Percentiles rank a stretch among this genome's conserved stretches.
These are phyloP conservation scores for Acanthopleura granulata DNA, from an alignment of 2,888 invertebrate species.

Conservation along the genomic window DNA sequence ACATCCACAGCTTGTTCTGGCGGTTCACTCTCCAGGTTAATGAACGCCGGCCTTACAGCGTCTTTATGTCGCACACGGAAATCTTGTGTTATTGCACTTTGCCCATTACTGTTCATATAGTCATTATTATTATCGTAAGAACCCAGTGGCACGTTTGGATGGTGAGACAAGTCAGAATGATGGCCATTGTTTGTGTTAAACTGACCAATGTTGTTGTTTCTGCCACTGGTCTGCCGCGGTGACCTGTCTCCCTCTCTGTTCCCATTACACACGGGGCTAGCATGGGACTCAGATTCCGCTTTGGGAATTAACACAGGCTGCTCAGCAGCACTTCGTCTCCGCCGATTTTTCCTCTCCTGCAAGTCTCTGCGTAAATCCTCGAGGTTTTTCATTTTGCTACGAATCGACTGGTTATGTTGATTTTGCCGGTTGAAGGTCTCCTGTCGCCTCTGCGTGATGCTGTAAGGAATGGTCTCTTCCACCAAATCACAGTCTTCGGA, in stretches of 20 bases:
- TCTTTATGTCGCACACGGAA: constrained; percentile 15
- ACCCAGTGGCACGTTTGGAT: background rate
- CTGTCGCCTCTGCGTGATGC: constrained; percentile 3
- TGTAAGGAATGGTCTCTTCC: background rate
- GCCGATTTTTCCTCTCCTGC: background rate
- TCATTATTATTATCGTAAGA: background rate
- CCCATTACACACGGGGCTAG: background rate
- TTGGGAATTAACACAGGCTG: background rate
- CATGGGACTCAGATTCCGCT: too few species aligned
- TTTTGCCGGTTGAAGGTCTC: constrained; percentile 12
- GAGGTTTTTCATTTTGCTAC: background rate
- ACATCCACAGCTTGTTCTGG: background rate
- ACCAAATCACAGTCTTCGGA: background rate
- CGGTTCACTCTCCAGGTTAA: background rate
- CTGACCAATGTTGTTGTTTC: background rate
- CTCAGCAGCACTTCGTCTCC: background rate
- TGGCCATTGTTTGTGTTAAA: background rate
- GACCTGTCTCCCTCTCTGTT: background rate
- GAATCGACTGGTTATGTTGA: constrained; percentile 17
- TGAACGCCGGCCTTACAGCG: background rate
- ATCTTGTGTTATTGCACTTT: constrained; percentile 14
- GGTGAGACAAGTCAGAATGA: background rate
- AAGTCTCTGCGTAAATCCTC: constrained; percentile 12
- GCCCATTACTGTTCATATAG: background rate
- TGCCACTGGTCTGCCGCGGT: background rate